These are phyloP conservation scores for Macropis europaea DNA, from an alignment of 2,888 invertebrate genomes.

Conservation along the genomic window DNA sequence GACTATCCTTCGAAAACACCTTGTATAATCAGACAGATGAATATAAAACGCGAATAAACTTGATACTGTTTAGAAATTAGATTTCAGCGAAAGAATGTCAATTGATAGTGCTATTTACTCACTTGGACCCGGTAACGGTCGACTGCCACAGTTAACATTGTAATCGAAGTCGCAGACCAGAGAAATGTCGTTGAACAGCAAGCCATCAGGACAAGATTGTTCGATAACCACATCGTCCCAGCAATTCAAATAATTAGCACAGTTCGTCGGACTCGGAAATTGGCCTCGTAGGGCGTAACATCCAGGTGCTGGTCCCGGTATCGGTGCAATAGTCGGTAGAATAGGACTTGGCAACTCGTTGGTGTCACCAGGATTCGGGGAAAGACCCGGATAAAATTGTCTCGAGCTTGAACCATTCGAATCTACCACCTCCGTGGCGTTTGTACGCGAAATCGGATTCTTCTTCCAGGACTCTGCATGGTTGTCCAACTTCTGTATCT, in stretches of 20 bases:
- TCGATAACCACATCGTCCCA: slow-evolving; percentile 87
- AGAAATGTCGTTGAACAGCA: slow-evolving; percentile 83
- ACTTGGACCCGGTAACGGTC: slow-evolving; percentile 78
- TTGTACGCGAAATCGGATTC: neutral
- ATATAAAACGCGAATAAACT: too few relatives aligned
- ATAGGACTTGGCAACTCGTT: slow-evolving; percentile 68
- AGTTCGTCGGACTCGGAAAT: slow-evolving; percentile 83
- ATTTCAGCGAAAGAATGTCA: neutral
- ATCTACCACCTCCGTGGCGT: slow-evolving; percentile 17
- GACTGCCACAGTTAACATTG: slow-evolving; percentile 84
- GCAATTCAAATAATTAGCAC: slow-evolving; percentile 86
- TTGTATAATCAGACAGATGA: too few relatives aligned
- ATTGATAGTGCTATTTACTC: slow-evolving; percentile 53
- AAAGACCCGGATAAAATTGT: slow-evolving; percentile 64
- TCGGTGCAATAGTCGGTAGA: slow-evolving; percentile 44
- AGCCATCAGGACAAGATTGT: slow-evolving; percentile 84
- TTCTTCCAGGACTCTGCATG: slow-evolving; percentile 51
- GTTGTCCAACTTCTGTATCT: slow-evolving; percentile 65
- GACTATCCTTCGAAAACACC: too few relatives aligned
- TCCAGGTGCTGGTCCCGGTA: slow-evolving; percentile 58
- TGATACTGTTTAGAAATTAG: too few relatives aligned
- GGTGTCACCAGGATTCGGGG: slow-evolving; percentile 48
- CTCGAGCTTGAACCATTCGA: slow-evolving; percentile 22
- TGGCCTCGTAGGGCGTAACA: slow-evolving; percentile 82
- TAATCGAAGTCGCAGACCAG: slow-evolving; percentile 84